Evolutionary conservation across 2,888 invertebrate species (phyloP).

Genomic region (Nomada ruficornis): DNA sequence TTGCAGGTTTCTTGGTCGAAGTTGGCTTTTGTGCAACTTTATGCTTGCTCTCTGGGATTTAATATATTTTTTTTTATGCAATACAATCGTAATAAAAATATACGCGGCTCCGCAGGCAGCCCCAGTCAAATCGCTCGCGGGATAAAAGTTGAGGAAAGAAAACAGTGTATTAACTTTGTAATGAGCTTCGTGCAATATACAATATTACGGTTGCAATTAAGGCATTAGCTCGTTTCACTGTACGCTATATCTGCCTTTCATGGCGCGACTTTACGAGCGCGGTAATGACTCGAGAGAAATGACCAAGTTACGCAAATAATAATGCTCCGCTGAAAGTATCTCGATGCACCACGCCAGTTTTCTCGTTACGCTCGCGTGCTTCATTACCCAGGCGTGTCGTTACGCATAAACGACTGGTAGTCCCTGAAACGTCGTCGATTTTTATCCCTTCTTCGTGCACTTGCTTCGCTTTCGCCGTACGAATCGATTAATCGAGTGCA

Average conservation of each 20-base stretch:
- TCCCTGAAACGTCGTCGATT: neutral
- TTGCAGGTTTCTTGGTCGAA: too few relatives aligned
- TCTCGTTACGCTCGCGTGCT: neutral
- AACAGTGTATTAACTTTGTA: neutral
- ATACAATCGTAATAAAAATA: too few relatives aligned
- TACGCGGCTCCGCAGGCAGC: too few relatives aligned
- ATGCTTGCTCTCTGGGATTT: too few relatives aligned
- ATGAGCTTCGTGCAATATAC: neutral
- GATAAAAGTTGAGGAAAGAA: neutral
- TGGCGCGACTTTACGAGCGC: neutral
- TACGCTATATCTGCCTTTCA: neutral
- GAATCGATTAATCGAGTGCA: conserved; percentile 5
- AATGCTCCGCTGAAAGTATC: conserved; percentile 4
- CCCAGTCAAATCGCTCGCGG: too few relatives aligned
- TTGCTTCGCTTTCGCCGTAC: neutral
- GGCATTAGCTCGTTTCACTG: neutral
- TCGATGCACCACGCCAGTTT: neutral
- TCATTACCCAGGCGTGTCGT: neutral
- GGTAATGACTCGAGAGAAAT: neutral
- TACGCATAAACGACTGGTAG: too few relatives aligned
- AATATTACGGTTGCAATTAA: neutral
- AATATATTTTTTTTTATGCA: too few relatives aligned
- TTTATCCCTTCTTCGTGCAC: neutral
- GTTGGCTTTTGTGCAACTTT: too few relatives aligned
- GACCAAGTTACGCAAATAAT: conserved; percentile 10